Evolutionary conservation across 2,888 invertebrate species (phyloP).

Genomic region (Drosophila vallismaia): DNA sequence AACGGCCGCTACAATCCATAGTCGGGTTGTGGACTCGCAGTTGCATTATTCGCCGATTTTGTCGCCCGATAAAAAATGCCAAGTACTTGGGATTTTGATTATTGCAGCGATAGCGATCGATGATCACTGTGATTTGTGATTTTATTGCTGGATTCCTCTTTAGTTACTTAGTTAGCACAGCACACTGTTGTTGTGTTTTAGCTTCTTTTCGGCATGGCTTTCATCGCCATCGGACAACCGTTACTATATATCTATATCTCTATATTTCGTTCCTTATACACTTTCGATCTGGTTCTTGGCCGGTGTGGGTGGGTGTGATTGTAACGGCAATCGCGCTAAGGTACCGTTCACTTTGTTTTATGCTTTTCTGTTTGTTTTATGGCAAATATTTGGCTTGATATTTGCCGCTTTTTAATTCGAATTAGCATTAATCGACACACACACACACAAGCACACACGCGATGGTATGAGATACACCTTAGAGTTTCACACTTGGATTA

Average conservation of each 20-base stretch:
- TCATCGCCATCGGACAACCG: conserved; percentile 26
- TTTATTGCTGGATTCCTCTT: conserved; percentile 1
- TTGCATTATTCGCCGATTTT: conserved; percentile 59
- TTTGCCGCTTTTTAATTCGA: conserved; percentile 25
- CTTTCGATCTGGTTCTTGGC: conserved; percentile 4
- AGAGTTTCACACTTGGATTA: conserved; percentile 45
- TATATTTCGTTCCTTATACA: conserved; percentile 8
- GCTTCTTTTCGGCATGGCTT: conserved; percentile 27
- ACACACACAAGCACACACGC: conserved; percentile 33
- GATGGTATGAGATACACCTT: conserved; percentile 12
- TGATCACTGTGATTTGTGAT: conserved; percentile 3
- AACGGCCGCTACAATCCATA: conserved; percentile 77
- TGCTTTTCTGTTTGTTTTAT: conserved; percentile 46
- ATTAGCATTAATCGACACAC: conserved; percentile 30
- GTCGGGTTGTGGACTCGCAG: conserved; percentile 67
- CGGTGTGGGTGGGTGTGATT: neutral
- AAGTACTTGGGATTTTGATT: neutral
- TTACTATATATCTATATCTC: conserved; percentile 1
- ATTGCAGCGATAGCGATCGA: conserved; percentile 3
- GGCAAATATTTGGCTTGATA: conserved; percentile 35
- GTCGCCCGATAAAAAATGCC: neutral
- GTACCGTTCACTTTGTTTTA: conserved; percentile 55
- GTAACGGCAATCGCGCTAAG: conserved; percentile 27
- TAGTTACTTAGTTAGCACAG: conserved; percentile 21
- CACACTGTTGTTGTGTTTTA: conserved; percentile 36